These are phyloP conservation scores for Vespertilio murinus DNA, from an alignment of 2,797 vertebrate species.

Conservation along the genomic window DNA sequence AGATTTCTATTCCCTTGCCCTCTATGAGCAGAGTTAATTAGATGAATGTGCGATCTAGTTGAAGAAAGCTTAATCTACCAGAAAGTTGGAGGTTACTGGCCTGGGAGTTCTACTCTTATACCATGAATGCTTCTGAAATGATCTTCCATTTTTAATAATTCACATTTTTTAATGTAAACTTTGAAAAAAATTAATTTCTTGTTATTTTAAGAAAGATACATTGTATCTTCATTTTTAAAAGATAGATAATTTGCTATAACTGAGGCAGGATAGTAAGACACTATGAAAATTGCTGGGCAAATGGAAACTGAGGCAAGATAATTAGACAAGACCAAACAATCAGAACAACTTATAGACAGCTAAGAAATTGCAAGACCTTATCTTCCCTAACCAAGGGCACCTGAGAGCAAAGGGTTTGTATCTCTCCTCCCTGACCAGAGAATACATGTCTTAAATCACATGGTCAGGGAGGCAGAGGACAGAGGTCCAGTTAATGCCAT, in stretches of 20 bases:
- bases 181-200: background rate
- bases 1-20: conserved; percentile 15
- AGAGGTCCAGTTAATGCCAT: background rate
- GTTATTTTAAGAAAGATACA: background rate
- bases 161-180: background rate
- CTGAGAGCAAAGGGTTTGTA: background rate
- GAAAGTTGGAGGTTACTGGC: background rate
- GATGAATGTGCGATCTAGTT: conserved; percentile 11
- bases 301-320: background rate
- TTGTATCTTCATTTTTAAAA: background rate
- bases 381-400: background rate
- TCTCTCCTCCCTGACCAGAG: background rate
- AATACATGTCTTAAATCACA: background rate
- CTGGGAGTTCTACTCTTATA: conserved; percentile 17
- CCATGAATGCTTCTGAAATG: background rate
- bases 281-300: background rate
- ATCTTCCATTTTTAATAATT: conserved; percentile 14
- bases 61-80: conserved; percentile 57
- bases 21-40: conserved; percentile 31
- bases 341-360: background rate
- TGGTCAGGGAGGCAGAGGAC: background rate
- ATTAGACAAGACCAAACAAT: background rate
- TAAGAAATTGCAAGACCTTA: background rate
- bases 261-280: background rate
- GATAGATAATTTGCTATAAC: background rate